Base-by-base conservation (phyloP, 2,888 invertebrate genomes). In the Dendrolimus pini region DNA sequence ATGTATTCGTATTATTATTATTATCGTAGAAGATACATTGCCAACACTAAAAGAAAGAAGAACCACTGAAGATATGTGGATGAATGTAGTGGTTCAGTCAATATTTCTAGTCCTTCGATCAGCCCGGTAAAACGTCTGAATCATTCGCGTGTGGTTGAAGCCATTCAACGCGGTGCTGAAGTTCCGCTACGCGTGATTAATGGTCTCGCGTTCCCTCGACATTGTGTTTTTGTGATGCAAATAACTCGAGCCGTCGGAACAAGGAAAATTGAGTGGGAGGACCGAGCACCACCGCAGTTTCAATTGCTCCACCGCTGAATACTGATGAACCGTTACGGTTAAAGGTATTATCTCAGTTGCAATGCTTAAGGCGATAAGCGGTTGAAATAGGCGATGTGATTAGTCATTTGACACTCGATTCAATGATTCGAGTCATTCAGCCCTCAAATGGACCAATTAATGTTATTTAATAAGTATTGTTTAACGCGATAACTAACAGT, bases 191-290 rank as follows among this genome's bases (percentile, higher is more conserved):
- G 78, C 76, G 85, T 89, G 89, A 89, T 89, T 89, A 89, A 89
- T 89, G 84, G 85, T 83, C 81, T 75, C 80, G 83, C 85, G 82
- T 82, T 84, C 87, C 83, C 85, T 77, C 85, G 83, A 89, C 87
- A 88, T 87, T 85, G 86, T 88, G 89, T 89, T 89, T 89, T 89
- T 89, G 89, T 89, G 88, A 89, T 89, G 89, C 89, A 89, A 89
- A 89, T 89, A 86, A 88, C 86, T 88, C 82, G 82, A 85, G 83
- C 83, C 83, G 83, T 83, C 87, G 88, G 86, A 87, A 88, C 87
- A 85, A 85, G 87, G 85, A 85, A 85, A 88, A 88, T 88, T 87
- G 85, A 85, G 88, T 83, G 85, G 85, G 85, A 85, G 86, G 85
- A 79, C 83, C 78, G 82, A 82, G 80, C 80, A 78, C 82, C 78